A percentile compares a stretch with the other conserved stretches of the same genome.
Evolutionary conservation across 2,888 invertebrate genomes (phyloP).

Genomic region (Eupithecia centaureata): DNA sequence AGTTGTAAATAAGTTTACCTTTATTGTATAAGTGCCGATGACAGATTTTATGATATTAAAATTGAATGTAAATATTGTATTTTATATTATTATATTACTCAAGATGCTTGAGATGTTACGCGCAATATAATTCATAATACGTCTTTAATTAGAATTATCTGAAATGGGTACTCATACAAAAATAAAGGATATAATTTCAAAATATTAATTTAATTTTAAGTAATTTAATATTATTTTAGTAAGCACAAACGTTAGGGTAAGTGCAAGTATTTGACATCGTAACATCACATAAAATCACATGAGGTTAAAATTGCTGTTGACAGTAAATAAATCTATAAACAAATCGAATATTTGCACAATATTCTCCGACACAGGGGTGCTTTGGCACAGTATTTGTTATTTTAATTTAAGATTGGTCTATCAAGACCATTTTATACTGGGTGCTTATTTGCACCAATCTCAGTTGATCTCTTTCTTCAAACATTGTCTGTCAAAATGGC

Average conservation of each 20-base stretch:
- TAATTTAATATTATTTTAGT: constrained; percentile 69
- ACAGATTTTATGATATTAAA: constrained; percentile 44
- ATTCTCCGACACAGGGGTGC: constrained; percentile 53
- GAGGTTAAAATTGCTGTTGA: neutral
- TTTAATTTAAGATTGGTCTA: constrained; percentile 42
- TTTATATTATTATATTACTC: constrained; percentile 58
- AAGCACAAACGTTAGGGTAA: constrained; percentile 45
- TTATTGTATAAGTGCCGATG: constrained; percentile 48
- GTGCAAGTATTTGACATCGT: constrained; percentile 29
- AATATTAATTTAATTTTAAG: constrained; percentile 55
- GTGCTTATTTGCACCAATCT: neutral
- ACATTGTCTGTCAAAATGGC: neutral
- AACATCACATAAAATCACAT: neutral
- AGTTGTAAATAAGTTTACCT: constrained; percentile 42
- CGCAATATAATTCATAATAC: constrained; percentile 51
- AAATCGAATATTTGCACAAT: constrained; percentile 20
- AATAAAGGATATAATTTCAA: constrained; percentile 38
- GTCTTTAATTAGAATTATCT: constrained; percentile 45
- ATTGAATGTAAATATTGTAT: constrained; percentile 71
- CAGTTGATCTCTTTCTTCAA: neutral
- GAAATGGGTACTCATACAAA: constrained; percentile 58
- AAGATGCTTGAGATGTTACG: constrained; percentile 61
- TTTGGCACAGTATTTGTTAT: constrained; percentile 49
- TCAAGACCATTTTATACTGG: constrained; percentile 1
- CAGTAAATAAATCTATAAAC: neutral